These are phyloP conservation scores for Virgularia gustaviana DNA, from an alignment of 92 coral and sea anemone species.

Conservation along the genomic window DNA sequence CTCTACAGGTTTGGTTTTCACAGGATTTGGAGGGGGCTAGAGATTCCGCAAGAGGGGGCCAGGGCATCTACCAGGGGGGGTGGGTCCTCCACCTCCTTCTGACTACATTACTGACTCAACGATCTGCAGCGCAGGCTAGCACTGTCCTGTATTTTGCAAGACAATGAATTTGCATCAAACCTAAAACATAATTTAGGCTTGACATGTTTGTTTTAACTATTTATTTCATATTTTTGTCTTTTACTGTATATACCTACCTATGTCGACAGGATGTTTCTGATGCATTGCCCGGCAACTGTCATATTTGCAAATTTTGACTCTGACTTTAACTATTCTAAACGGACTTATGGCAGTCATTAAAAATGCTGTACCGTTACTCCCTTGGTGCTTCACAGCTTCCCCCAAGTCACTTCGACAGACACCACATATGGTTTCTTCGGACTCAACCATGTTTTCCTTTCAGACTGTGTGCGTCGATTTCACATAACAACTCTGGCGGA, in stretches of 20 bases:
- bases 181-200: neutral
- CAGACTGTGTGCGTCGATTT: neutral
- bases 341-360: neutral
- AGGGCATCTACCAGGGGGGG: too few relatives aligned
- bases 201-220: too few relatives aligned
- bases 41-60: too few relatives aligned
- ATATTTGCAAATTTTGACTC: neutral
- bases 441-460: neutral
- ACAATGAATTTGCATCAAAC: too few relatives aligned
- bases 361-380: conserved; percentile 22
- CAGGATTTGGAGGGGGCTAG: too few relatives aligned
- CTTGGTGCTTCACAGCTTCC: conserved; percentile 11
- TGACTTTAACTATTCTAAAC: neutral
- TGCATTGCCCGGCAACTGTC: neutral
- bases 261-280: neutral
- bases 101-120: too few relatives aligned
- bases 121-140: too few relatives aligned
- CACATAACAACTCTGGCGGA: neutral
- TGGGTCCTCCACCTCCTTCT: too few relatives aligned
- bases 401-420: conserved; percentile 8
- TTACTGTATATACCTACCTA: neutral
- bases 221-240: neutral
- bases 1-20: too few relatives aligned
- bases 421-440: too few relatives aligned
- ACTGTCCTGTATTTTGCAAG: too few relatives aligned